Evolutionary conservation across 2,113 vertebrate genomes (phyloP).

Genomic region (Phainopepla nitens): DNA sequence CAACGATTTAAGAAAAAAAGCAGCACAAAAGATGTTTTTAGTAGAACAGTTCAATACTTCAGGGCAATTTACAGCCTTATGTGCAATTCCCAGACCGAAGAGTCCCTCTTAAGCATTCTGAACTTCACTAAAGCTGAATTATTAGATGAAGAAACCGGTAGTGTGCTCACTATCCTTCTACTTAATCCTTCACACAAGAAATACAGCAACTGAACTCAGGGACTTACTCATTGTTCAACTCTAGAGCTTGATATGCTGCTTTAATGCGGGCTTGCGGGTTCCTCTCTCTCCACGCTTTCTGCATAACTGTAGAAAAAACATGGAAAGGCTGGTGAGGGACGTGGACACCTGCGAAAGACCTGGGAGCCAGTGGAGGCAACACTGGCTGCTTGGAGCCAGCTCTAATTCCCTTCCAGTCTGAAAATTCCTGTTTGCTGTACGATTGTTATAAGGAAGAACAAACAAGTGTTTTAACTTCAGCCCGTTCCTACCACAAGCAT

Average conservation of each 20-base stretch:
- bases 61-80: neutral
- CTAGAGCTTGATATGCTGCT: constrained; percentile 94
- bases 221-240: constrained; percentile 96
- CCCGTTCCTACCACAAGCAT: neutral
- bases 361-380: neutral
- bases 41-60: neutral
- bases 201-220: neutral
- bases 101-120: neutral
- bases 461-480: neutral
- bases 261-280: constrained; percentile 94
- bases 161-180: neutral
- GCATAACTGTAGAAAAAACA: constrained; percentile 85
- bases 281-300: constrained; percentile 97
- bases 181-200: neutral
- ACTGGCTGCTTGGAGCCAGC: neutral
- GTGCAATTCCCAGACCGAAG: neutral
- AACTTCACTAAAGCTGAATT: neutral
- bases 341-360: neutral
- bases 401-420: neutral
- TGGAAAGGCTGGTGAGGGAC: constrained; percentile 8
- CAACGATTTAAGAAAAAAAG: neutral
- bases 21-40: neutral
- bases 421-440: neutral
- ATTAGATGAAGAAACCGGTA: neutral
- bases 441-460: neutral